These are phyloP conservation scores for Gadus macrocephalus DNA, from an alignment of 2,113 vertebrate genomes.

Conservation along the genomic window DNA sequence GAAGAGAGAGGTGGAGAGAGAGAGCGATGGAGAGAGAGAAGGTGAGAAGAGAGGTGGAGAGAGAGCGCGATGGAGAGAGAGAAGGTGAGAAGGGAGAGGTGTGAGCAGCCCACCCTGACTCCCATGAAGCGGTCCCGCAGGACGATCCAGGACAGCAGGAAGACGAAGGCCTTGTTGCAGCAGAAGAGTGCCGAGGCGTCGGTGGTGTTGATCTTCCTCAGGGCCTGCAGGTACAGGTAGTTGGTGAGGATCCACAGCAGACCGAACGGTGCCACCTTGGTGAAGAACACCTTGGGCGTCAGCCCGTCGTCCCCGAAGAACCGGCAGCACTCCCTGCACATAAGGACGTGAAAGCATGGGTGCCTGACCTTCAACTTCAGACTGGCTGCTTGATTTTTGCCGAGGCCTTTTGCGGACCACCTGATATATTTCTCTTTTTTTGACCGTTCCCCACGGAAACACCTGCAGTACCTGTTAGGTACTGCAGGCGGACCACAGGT, in stretches of 20 bases:
- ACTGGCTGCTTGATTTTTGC: too few species aligned
- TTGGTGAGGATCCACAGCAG: slow-evolving; percentile 95
- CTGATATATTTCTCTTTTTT: too few species aligned
- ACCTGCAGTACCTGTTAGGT: too few species aligned
- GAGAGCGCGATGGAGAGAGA: too few species aligned
- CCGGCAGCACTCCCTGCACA: slow-evolving; percentile 87
- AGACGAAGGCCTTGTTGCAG: slow-evolving; percentile 98
- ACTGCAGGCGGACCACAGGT: too few species aligned
- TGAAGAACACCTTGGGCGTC: slow-evolving; percentile 93
- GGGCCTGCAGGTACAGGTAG: slow-evolving; percentile 97
- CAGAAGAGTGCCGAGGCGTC: slow-evolving; percentile 95
- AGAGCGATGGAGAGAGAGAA: too few species aligned
- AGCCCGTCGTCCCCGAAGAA: slow-evolving; percentile 95
- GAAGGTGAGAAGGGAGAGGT: too few species aligned
- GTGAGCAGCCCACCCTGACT: slow-evolving; percentile 84
- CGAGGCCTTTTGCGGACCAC: too few species aligned
- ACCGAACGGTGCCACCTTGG: slow-evolving; percentile 91
- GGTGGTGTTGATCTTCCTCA: slow-evolving; percentile 97
- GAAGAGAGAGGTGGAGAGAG: too few species aligned
- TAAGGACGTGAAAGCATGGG: slow-evolving; percentile 1
- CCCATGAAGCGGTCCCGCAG: slow-evolving; percentile 98
- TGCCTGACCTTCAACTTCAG: background rate
- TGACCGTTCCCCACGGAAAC: too few species aligned
- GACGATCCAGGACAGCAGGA: slow-evolving; percentile 97
- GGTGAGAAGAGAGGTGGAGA: too few species aligned